Conservation (phyloP, 1,140 invertebrate genomes). For the Sitobion miscanthi region DNA sequence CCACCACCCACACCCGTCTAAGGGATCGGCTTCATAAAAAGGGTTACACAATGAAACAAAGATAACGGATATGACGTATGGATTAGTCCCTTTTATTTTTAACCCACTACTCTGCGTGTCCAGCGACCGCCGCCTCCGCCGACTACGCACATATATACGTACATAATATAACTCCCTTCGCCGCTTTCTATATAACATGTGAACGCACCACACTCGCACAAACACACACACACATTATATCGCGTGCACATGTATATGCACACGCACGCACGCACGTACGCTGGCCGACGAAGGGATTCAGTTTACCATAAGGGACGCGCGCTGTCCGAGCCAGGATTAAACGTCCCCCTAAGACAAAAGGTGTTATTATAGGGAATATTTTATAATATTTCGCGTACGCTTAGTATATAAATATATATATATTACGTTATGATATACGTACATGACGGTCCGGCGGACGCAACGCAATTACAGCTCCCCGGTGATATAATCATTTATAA, state of each 20-base stretch:
- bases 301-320: conserved; percentile 55
- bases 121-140: background rate
- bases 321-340: conserved; percentile 57
- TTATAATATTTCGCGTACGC: conserved; percentile 46
- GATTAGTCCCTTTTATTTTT: conserved; percentile 57
- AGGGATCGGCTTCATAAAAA: conserved; percentile 57
- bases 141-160: background rate
- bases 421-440: background rate
- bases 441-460: conserved; percentile 34
- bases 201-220: too few species aligned
- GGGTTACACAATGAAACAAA: conserved; percentile 57
- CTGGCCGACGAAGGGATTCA: conserved; percentile 44
- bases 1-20: conserved; percentile 31
- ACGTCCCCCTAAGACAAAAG: conserved; percentile 57
- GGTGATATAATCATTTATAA: conserved; percentile 45
- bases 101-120: conserved; percentile 44
- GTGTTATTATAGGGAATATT: conserved; percentile 55
- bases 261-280: background rate
- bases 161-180: background rate
- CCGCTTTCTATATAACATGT: background rate
- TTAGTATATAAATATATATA: background rate
- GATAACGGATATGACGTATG: conserved; percentile 57
- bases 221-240: background rate
- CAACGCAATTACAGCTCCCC: conserved; percentile 53
- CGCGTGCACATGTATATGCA: background rate